phyloP scores from a whole-genome alignment of 2,888 invertebrate species.

The Polia nebulosa region DNA sequence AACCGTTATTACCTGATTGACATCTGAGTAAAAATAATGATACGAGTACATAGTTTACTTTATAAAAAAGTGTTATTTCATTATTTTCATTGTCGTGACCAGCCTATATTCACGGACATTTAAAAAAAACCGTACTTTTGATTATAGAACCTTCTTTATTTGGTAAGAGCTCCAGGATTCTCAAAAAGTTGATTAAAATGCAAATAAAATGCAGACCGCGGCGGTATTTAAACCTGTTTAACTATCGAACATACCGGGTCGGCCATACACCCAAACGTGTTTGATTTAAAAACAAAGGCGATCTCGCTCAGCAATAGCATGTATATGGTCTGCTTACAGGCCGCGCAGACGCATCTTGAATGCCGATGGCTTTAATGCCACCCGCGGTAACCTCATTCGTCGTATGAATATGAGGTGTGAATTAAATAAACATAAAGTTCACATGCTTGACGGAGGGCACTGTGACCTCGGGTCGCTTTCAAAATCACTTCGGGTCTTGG shows the following conservation, averaged over 20 bases:
- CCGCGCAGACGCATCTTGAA: conserved; percentile 71
- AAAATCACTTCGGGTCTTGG: conserved; percentile 45
- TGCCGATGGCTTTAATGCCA: conserved; percentile 71
- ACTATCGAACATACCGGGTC: conserved; percentile 38
- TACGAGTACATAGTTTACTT: background rate
- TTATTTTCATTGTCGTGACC: background rate
- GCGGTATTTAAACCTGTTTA: conserved; percentile 24
- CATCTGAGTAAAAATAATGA: conserved; percentile 12
- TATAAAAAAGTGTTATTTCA: background rate
- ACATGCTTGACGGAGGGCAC: conserved; percentile 50
- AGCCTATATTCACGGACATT: background rate
- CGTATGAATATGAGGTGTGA: conserved; percentile 70
- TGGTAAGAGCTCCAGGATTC: background rate
- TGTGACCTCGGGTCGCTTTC: conserved; percentile 65
- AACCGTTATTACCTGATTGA: conserved; percentile 25
- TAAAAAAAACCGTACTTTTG: background rate
- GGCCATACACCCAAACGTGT: conserved; percentile 50
- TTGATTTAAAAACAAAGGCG: conserved; percentile 69
- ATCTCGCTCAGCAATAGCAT: conserved; percentile 71
- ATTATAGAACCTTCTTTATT: background rate
- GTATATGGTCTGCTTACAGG: conserved; percentile 80
- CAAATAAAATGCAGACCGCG: conserved; percentile 18
- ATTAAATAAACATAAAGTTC: conserved; percentile 68
- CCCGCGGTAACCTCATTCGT: conserved; percentile 64
- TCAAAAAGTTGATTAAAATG: background rate